phyloP scores from a whole-genome alignment of 2,888 invertebrate species.

The Lamproptera curius region DNA sequence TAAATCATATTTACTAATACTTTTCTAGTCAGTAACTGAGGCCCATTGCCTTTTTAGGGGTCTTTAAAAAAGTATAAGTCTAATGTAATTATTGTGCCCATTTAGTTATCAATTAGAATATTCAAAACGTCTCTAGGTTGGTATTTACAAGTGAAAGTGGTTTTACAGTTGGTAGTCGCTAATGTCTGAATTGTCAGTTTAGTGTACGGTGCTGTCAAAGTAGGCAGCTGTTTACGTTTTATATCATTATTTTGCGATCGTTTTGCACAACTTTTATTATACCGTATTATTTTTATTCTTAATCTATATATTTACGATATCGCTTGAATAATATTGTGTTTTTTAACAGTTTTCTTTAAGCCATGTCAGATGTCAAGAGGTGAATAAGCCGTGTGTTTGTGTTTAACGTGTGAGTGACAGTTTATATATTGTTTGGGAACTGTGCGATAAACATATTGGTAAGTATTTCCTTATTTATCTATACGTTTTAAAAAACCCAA shows the following conservation, averaged over 20 bases:
- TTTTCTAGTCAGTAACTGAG: no score
- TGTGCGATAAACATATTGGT: conserved; percentile 71
- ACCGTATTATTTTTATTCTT: conserved; percentile 69
- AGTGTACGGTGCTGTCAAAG: conserved; percentile 71
- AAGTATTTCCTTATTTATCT: conserved; percentile 49
- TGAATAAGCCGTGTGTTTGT: conserved; percentile 69
- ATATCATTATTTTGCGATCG: conserved; percentile 73
- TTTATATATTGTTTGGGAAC: conserved; percentile 74
- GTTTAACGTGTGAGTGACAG: conserved; percentile 70
- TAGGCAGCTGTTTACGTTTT: conserved; percentile 76
- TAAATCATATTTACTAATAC: no score
- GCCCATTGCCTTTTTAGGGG: conserved; percentile 1
- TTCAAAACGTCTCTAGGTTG: conserved; percentile 33
- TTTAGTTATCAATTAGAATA: not conserved
- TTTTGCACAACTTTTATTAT: conserved; percentile 71
- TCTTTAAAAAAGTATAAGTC: no score
- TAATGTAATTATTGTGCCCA: no score
- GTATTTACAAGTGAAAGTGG: conserved; percentile 56
- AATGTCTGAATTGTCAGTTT: conserved; percentile 55
- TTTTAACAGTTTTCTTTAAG: conserved; percentile 46
- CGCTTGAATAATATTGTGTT: conserved; percentile 58
- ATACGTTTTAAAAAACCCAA: conserved; percentile 5
- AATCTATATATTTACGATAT: conserved; percentile 53
- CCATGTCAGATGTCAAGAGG: conserved; percentile 77
- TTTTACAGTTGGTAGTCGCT: conserved; percentile 57